A percentile compares a stretch with the other conserved stretches of the same genome.
Evolutionary conservation across 2,888 invertebrate species (phyloP).

Genomic region (Dryocosmus kuriphilus): DNA sequence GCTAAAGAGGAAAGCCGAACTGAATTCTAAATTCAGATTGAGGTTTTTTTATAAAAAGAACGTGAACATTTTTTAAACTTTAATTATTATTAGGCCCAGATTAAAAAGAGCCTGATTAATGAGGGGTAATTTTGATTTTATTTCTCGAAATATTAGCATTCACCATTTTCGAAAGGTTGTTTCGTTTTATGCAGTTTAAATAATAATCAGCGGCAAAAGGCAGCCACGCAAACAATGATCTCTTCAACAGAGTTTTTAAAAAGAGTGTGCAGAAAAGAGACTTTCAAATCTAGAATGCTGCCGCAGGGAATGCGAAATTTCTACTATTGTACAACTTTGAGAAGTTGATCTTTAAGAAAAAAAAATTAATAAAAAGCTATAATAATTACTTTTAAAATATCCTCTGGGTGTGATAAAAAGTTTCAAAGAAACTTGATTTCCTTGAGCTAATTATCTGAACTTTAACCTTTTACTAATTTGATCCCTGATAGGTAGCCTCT

Average conservation of each 20-base stretch:
- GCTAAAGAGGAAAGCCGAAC: not conserved
- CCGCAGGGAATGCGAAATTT: conserved; percentile 10
- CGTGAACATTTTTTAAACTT: not conserved
- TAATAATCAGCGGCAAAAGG: not conserved
- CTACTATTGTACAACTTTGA: not conserved
- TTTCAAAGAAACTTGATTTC: no score
- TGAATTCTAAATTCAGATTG: not conserved
- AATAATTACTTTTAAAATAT: no score
- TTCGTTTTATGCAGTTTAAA: not conserved
- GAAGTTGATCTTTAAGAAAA: not conserved
- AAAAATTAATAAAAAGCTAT: no score
- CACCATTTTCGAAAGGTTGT: not conserved
- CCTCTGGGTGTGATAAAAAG: no score
- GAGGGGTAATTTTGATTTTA: no score
- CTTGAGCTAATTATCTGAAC: no score
- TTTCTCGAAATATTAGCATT: not conserved
- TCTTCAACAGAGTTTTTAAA: conserved; percentile 11
- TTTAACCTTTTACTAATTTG: no score
- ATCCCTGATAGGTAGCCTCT: no score
- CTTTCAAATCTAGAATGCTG: not conserved
- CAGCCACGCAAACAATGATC: conserved; percentile 16
- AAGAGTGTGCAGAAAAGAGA: conserved; percentile 22
- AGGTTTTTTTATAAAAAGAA: not conserved
- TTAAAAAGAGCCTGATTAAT: no score
- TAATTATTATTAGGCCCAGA: not conserved